Base-by-base conservation (phyloP, 2,113 vertebrate genomes). In the Actenoides lindsayi region DNA sequence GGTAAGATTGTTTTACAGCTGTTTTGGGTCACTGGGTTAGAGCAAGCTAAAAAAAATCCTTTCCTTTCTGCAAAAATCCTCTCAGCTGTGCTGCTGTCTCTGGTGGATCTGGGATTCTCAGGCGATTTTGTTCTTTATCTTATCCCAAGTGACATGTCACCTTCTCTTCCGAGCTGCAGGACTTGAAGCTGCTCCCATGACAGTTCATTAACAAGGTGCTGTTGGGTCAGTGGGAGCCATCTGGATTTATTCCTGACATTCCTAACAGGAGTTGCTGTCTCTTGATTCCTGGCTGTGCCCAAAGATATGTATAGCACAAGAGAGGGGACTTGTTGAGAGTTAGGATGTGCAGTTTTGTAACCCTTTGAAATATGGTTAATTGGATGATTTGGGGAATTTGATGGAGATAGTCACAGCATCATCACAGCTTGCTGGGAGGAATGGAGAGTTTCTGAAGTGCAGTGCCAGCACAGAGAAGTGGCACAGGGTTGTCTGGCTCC, bases 61-160 rank as follows among this genome's bases (percentile, higher is more conserved):
- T 23, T 54, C 16, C 3, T 54, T 68, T 30, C 54, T 90, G 24
- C 28, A 20, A 13, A 60, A 35, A 27, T 17, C 10, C 50, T 51
- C 16, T 25, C 19, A 18, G 51, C 42, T 35, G 31, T n/a, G 41
- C 75, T 16, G 28, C 85, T 10, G 18, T 10, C 48, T 71, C 57
- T 30, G 48, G 23, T 6, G 16, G 35, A 6, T 17, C 50, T 35
- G 41, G 53, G 21, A 13, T 12, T 68, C 54, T 44, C 27, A 10
- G 35, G 37, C 33, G 11, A 11, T 51, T 50, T 42, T 37, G 7
- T 44, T 48, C 51, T 74, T 31, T 31, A 11, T 30, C 25, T 35
- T 30, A 6, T 17, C 31, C 44, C 11, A 30, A 20, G 2, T 1
- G 7, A 6, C 11, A 3, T 8, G 4, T 31, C 33, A 20, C 17